These are phyloP conservation scores for Oxyteleia sp. DNA, from an alignment of 2,888 invertebrate species.

Conservation along the genomic window DNA sequence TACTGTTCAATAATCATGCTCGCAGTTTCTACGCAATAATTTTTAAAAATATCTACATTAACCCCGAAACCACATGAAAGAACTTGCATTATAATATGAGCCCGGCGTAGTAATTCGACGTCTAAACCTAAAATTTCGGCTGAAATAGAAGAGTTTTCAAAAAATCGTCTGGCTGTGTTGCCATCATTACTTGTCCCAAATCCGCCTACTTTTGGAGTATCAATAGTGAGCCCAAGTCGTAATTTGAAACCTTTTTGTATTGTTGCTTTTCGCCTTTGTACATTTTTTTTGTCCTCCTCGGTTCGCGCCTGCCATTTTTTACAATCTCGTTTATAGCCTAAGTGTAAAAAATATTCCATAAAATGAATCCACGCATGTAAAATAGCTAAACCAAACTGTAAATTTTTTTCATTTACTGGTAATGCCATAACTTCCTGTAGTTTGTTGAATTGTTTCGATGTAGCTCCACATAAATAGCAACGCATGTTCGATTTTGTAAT, in stretches of 20 bases:
- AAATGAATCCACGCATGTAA: conserved; percentile 64
- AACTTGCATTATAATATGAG: conserved; percentile 37
- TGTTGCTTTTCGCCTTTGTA: conserved; percentile 8
- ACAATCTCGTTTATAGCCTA: conserved; percentile 41
- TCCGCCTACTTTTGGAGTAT: conserved; percentile 63
- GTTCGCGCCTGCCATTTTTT: conserved; percentile 59
- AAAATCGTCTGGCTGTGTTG: conserved; percentile 72
- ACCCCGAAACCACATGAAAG: conserved; percentile 33
- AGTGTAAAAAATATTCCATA: conserved; percentile 55
- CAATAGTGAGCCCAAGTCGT: conserved; percentile 54
- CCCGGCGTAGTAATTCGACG: conserved; percentile 7
- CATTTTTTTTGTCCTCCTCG: conserved; percentile 34
- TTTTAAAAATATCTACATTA: conserved; percentile 20
- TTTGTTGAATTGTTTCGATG: conserved; percentile 46
- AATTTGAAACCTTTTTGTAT: conserved; percentile 44
- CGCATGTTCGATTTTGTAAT: conserved; percentile 50
- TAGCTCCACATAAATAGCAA: conserved; percentile 48
- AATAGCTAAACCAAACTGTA: conserved; percentile 46
- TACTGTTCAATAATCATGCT: conserved; percentile 23
- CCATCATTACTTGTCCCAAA: conserved; percentile 68
- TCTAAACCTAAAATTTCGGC: conserved; percentile 58
- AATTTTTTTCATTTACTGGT: conserved; percentile 38
- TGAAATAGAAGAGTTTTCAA: conserved; percentile 54
- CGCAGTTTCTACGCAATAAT: conserved; percentile 55
- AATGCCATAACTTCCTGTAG: too few relatives aligned